phyloP scores from a whole-genome alignment of 2,888 invertebrate genomes.

The Ramazzottius varieornatus region DNA sequence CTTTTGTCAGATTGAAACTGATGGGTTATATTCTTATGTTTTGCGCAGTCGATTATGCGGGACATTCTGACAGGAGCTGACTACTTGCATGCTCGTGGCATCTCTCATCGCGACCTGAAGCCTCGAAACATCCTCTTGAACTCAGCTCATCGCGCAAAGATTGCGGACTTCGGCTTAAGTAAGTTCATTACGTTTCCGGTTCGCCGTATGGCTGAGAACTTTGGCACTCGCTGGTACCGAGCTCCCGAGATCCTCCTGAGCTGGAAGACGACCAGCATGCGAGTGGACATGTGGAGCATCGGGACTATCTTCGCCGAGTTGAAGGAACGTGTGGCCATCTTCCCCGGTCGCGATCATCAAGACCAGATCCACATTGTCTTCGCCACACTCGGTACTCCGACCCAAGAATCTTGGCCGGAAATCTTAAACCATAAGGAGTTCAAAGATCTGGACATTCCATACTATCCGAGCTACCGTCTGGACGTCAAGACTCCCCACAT shows the following conservation, averaged over 20 bases:
- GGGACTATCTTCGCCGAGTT: neutral
- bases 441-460: neutral
- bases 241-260: neutral
- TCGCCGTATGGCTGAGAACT: neutral
- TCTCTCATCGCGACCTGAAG: neutral
- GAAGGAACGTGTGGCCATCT: neutral
- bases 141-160: neutral
- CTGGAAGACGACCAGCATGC: neutral
- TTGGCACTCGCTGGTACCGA: neutral
- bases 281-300: slow-evolving; percentile 3
- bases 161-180: neutral
- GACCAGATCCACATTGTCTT: neutral
- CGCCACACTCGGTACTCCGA: neutral
- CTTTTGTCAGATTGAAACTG: neutral
- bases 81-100: neutral
- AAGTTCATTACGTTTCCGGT: slow-evolving; percentile 3
- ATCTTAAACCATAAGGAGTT: neutral
- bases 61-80: neutral
- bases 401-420: neutral
- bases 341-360: neutral
- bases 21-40: neutral
- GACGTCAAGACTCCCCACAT: neutral
- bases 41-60: neutral
- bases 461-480: neutral
- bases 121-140: neutral